Evolutionary conservation across 1,140 invertebrate genomes (phyloP), one percentile per base, ranked within the genome.

Genomic region (Orchesella cincta): DNA sequence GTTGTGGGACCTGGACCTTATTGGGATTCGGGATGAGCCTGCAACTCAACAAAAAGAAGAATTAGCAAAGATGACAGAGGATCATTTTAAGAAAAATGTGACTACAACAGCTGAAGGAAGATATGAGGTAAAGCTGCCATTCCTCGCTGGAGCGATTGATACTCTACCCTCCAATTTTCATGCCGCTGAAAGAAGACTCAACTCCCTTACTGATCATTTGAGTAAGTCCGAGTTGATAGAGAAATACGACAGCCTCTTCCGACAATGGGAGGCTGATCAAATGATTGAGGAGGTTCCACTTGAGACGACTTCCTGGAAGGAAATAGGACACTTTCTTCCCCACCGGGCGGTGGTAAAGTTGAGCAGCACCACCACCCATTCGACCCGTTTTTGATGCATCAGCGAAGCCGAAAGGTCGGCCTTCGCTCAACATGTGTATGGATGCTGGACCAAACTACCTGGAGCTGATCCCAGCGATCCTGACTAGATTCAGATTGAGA

Each of bases 211-310:
- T 12, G 26, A 71, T 16, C 5, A 71, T 2, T 20, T 71, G 16
- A 8, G 18, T 16, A 16, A 28, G 26, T 3, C 8, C 8, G 67
- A 29, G 31, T 71, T 8, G 3, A 8, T 34, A 12, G 5, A 71
- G 18, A 71, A 71, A 20, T 71, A 71, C 26, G 26, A 71, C 67
- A 29, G 12, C 8, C 29, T 71, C 5, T 33, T 71, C 23, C 29
- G 23, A 36, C 8, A 31, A 36, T 71, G 67, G 67, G 5, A 20
- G 29, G 34, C 16, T 2, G 67, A 71, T 18, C 3, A 36, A 16
- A 31, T 71, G 29, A 71, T 71, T 71, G 67, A 71, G 34, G 67
- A 71, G 34, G 34, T 71, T 16, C n/a, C 20, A 64, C 5, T 23
- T 16, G 46, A 51, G 46, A 51, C 46, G n/a, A 12, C 39, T 8